phyloP scores from a whole-genome alignment of 2,888 invertebrate genomes.

The Habrosyne pyritoides region DNA sequence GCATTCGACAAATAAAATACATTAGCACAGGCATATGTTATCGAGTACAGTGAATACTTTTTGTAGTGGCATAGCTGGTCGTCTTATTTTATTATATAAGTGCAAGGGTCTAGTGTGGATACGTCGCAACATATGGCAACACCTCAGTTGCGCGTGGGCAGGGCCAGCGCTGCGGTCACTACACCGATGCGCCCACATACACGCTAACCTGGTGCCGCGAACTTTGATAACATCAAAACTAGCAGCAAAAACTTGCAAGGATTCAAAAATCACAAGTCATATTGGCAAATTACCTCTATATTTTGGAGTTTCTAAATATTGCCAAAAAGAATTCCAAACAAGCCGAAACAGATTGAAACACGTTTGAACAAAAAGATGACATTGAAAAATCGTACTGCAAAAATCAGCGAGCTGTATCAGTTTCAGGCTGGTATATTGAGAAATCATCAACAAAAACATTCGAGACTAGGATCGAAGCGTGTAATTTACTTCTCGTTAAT shows the following conservation, averaged over 20 bases:
- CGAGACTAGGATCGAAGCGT: background rate
- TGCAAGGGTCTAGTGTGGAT: background rate
- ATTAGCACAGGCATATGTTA: conserved; percentile 1
- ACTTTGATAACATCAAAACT: conserved; percentile 1
- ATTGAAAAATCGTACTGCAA: background rate
- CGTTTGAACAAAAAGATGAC: background rate
- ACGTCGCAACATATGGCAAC: conserved; percentile 41
- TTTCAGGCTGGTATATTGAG: background rate
- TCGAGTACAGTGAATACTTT: background rate
- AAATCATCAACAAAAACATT: background rate
- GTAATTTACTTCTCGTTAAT: background rate
- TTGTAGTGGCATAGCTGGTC: background rate
- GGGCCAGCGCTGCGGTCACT: conserved; percentile 45
- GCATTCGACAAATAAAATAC: conserved; percentile 1
- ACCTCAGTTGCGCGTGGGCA: conserved; percentile 38
- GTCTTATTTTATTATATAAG: conserved; percentile 1
- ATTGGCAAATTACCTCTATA: too few species aligned
- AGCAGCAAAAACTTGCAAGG: background rate
- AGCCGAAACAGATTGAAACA: background rate
- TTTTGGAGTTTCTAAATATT: background rate
- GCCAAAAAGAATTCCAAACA: background rate
- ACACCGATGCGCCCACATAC: conserved; percentile 37
- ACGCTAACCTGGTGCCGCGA: background rate
- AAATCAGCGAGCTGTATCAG: background rate
- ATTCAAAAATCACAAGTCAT: background rate